Evolutionary conservation across 2,797 vertebrate genomes (phyloP).

Genomic region (Diplodus sargus): DNA sequence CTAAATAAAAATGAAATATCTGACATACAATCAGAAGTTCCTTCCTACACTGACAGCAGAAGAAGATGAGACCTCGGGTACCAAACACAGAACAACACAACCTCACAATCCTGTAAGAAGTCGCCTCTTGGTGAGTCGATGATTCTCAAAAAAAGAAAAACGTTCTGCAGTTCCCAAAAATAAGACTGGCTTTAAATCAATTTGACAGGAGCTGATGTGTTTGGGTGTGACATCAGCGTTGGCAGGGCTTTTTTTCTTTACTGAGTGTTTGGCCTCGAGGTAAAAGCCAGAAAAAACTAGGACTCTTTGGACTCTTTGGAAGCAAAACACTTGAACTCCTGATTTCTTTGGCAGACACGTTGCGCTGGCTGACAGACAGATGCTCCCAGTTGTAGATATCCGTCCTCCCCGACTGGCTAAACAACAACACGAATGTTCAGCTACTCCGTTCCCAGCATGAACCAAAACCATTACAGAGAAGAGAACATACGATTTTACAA

Average conservation of each 20-base stretch:
- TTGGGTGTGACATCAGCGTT: neutral
- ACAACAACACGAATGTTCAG: neutral
- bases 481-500: neutral
- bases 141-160: neutral
- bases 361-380: conserved; percentile 7
- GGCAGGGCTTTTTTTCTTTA: neutral
- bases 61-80: too few species aligned
- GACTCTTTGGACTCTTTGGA: conserved; percentile 9
- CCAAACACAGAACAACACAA: neutral
- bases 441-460: neutral
- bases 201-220: neutral
- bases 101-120: neutral
- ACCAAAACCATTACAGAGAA: neutral
- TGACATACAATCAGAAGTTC: too few species aligned
- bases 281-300: conserved; percentile 6
- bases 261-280: conserved; percentile 10
- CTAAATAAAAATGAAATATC: too few species aligned
- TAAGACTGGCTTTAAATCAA: neutral
- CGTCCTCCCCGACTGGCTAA: neutral
- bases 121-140: neutral
- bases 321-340: conserved; percentile 14
- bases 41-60: neutral
- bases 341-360: conserved; percentile 42
- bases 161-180: neutral
- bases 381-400: conserved; percentile 11